Evolutionary conservation across 2,797 vertebrate genomes (phyloP).

Genomic region (Coregonus sp.): DNA sequence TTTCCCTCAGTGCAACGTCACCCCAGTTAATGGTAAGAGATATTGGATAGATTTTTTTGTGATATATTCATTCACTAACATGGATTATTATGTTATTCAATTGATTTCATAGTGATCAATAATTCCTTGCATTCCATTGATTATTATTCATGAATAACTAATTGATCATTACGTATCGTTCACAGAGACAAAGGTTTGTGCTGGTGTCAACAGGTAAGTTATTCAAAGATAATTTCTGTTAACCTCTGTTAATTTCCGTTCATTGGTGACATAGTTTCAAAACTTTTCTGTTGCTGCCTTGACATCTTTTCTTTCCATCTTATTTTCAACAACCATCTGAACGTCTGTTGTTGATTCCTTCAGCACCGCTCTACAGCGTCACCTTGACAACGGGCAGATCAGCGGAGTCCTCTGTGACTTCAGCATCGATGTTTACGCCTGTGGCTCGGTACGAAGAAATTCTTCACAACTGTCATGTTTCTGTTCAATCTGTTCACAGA

Average conservation of each 20-base stretch:
- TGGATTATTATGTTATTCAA: not conserved
- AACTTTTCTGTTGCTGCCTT: not conserved
- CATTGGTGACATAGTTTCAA: not conserved
- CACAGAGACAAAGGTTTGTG: slow-evolving; percentile 60
- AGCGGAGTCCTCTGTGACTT: slow-evolving; percentile 44
- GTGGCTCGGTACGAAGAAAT: slow-evolving; percentile 36
- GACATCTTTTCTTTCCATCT: not conserved
- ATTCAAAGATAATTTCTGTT: not conserved
- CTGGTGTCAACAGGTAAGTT: slow-evolving; percentile 66
- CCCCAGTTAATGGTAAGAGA: slow-evolving; percentile 58
- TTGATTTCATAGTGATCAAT: not conserved
- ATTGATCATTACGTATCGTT: not conserved
- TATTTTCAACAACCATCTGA: not conserved
- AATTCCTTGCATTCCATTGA: not conserved
- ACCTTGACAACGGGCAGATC: slow-evolving; percentile 28
- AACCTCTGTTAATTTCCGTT: not conserved
- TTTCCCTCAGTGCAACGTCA: slow-evolving; percentile 57
- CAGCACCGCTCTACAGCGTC: slow-evolving; percentile 57
- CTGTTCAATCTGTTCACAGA: no score
- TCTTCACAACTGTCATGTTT: no score
- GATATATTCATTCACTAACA: not conserved
- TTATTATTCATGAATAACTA: not conserved
- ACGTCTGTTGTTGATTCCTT: slow-evolving; percentile 6
- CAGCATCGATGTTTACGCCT: slow-evolving; percentile 54
- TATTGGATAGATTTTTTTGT: not conserved